These are phyloP conservation scores for Spialia ferax DNA, from an alignment of 2,888 invertebrate genomes.

Conservation along the genomic window DNA sequence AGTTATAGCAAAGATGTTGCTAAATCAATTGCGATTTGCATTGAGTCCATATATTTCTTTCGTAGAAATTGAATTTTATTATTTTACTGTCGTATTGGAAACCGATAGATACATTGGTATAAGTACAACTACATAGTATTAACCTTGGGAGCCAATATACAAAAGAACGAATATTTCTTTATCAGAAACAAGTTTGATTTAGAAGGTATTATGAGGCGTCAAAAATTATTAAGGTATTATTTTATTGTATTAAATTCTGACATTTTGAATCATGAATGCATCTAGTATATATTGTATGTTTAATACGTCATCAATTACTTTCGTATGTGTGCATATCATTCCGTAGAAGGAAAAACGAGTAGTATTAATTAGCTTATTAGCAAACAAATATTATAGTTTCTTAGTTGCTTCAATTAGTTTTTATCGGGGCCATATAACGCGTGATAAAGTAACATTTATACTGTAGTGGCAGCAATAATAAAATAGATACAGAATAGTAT, in stretches of 20 bases:
- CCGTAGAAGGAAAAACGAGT: conserved; percentile 50
- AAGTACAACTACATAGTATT: no score
- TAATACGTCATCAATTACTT: conserved; percentile 17
- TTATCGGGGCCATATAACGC: conserved; percentile 66
- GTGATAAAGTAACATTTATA: conserved; percentile 54
- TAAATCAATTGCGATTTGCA: no score
- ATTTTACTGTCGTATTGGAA: no score
- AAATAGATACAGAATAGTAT: conserved; percentile 7
- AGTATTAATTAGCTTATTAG: conserved; percentile 46
- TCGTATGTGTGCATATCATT: conserved; percentile 60
- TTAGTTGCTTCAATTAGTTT: conserved; percentile 49
- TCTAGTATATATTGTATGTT: not conserved
- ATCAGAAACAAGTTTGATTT: no score
- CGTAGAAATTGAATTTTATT: no score
- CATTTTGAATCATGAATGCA: not conserved
- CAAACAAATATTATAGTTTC: conserved; percentile 34
- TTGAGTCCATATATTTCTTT: no score
- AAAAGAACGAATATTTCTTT: no score
- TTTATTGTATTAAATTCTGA: no score
- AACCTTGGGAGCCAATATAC: no score
- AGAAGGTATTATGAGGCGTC: no score
- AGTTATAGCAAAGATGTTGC: not conserved
- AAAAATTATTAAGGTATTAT: no score
- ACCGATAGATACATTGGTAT: no score
- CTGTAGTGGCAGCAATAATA: conserved; percentile 13